These are phyloP conservation scores for Jacana jacana DNA, from an alignment of 2,113 vertebrate genomes.

Conservation along the genomic window DNA sequence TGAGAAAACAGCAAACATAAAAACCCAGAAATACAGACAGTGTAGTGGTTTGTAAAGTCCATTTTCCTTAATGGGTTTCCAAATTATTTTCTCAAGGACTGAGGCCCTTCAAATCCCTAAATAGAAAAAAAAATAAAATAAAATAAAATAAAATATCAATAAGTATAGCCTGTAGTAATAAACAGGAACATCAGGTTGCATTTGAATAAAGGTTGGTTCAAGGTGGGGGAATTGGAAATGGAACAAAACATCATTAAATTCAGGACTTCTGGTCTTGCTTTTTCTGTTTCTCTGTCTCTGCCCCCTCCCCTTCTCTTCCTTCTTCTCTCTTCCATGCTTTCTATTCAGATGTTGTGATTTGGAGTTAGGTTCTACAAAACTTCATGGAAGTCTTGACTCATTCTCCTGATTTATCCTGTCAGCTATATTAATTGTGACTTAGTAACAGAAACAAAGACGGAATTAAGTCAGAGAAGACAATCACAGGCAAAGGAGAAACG, in stretches of 20 bases:
- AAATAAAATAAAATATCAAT: neutral
- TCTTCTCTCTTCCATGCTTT: neutral
- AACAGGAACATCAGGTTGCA: neutral
- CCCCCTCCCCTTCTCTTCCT: neutral
- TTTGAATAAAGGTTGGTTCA: too few species aligned
- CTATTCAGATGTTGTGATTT: neutral
- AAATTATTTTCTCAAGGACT: neutral
- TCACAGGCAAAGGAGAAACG: neutral
- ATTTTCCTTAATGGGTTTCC: neutral
- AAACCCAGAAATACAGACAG: neutral
- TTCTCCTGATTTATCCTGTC: neutral
- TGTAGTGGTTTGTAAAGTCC: neutral
- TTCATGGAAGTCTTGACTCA: neutral
- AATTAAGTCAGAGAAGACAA: neutral
- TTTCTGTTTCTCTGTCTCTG: neutral
- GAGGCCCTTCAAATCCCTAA: neutral
- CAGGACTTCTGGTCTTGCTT: too few species aligned
- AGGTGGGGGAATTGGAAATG: too few species aligned
- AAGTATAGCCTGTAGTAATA: neutral
- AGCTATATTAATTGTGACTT: neutral
- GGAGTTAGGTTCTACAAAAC: neutral
- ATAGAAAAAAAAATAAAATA: neutral
- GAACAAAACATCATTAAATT: neutral
- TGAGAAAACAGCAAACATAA: neutral
- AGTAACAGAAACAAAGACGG: neutral